Evolutionary conservation across 2,888 invertebrate genomes (phyloP), one percentile per base, ranked within the genome.

Genomic region (Anticlea derivata): DNA sequence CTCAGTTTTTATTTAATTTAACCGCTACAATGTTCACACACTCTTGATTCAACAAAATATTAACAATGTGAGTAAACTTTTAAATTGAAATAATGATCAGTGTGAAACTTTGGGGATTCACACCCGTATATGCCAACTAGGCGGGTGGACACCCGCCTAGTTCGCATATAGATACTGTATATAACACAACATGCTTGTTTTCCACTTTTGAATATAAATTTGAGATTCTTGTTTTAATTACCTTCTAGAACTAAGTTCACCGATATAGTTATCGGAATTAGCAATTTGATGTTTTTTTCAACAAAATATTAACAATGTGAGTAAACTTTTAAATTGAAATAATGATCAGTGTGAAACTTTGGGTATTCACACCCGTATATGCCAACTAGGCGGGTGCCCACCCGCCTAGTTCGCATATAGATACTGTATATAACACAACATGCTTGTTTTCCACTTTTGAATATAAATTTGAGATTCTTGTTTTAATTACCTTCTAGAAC

Each of bases 311-410:
- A 74, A 75, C 73, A 76, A 70, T 57, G 59, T 60, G 65, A 69
- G 70, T 68, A 63, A 81, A 79, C 74, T 82, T 81, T 78, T 73
- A 77, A 79, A 80, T 82, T 78, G 73, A 74, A 79, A 79, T 81
- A 77, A 79, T 78, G 74, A 76, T 75, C 71, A 71, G 63, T 63
- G 60, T 57, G 44, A 70, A 78, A 76, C 70, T 78, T 75, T 68
- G 59, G 56, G 71, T 68, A 62, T 66, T 5, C 59, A 22, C 26
- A 26, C 63, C 58, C 61, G 60, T 49, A 47, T 4, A 17, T 10
- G 3, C 34, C 10, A 5, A n/a, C 20, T 20, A 17, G 17, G 17
- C 4, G 4, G 17, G 17, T 17, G n/a, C n/a, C n/a, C 33, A n/a
- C 26, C 8, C n/a, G 8, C 26, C 33, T 41, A 7, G 23, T 6